These are phyloP conservation scores for Zaprionus ornatus DNA, from an alignment of 1,140 invertebrate species.

Conservation along the genomic window DNA sequence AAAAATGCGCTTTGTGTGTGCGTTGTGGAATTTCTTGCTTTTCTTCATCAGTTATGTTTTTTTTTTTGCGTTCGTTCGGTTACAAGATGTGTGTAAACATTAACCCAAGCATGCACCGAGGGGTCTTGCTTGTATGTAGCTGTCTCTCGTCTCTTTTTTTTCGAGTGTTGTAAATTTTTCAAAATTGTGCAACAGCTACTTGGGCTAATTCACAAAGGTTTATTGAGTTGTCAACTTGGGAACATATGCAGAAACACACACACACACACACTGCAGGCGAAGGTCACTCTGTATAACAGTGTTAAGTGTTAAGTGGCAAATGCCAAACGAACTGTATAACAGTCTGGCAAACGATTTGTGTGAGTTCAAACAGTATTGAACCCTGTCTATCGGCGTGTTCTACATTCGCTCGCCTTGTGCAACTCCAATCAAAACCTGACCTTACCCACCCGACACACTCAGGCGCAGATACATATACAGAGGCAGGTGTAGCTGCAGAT, in stretches of 20 bases:
- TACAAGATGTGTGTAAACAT: conserved; percentile 16
- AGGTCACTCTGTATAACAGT: neutral
- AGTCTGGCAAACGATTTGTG: neutral
- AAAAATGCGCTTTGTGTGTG: neutral
- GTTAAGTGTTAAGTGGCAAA: neutral
- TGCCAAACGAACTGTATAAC: neutral
- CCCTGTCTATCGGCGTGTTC: neutral
- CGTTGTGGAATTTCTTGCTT: neutral
- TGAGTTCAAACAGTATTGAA: neutral
- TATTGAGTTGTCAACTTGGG: neutral
- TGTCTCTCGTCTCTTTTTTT: neutral
- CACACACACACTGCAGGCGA: neutral
- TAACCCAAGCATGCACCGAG: neutral
- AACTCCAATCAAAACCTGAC: neutral
- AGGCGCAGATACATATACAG: neutral
- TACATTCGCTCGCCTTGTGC: neutral
- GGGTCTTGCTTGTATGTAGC: neutral
- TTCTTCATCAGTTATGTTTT: conserved; percentile 21
- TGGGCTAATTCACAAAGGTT: neutral
- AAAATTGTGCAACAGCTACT: neutral
- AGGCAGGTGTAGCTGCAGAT: neutral
- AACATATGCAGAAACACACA: neutral
- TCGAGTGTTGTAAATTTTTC: neutral
- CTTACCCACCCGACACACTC: neutral
- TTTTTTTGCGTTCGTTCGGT: conserved; percentile 20